A percentile compares a stretch with the other conserved stretches of the same genome.
These are phyloP conservation scores for Neotoma lepida DNA, from an alignment of 2,113 vertebrate genomes.

Conservation along the genomic window DNA sequence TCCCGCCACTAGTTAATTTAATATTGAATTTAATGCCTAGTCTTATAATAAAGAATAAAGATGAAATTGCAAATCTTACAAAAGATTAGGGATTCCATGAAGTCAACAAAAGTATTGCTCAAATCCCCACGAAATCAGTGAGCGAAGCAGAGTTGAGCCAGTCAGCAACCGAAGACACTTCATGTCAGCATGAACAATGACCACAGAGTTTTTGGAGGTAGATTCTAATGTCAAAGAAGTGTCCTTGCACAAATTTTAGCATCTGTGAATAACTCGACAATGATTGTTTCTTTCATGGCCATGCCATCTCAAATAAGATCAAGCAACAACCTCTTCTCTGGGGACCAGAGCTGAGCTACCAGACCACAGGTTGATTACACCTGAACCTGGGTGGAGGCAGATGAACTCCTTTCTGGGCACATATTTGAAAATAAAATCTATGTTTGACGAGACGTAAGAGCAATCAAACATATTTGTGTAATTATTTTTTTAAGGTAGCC, in stretches of 20 bases:
- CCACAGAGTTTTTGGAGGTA: neutral
- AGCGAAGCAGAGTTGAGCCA: neutral
- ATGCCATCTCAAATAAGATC: neutral
- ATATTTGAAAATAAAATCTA: constrained; percentile 55
- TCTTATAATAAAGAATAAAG: constrained; percentile 25
- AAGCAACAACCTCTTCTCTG: neutral
- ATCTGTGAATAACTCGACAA: neutral
- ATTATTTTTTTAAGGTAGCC: constrained; percentile 35
- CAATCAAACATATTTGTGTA: constrained; percentile 14
- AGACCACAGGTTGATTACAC: neutral
- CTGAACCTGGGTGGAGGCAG: neutral
- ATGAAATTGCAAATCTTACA: constrained; percentile 29
- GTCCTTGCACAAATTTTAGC: neutral
- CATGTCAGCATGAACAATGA: neutral
- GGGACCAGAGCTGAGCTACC: neutral
- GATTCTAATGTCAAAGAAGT: constrained; percentile 1
- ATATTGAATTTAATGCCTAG: neutral
- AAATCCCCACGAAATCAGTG: neutral
- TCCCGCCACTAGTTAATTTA: neutral
- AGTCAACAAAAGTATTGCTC: neutral
- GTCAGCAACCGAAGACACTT: neutral
- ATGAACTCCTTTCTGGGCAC: neutral
- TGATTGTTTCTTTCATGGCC: neutral
- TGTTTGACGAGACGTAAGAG: constrained; percentile 24
- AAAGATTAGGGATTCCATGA: constrained; percentile 21